These are phyloP conservation scores for Chionodraco myersi DNA, from an alignment of 2,113 vertebrate genomes.

Conservation along the genomic window DNA sequence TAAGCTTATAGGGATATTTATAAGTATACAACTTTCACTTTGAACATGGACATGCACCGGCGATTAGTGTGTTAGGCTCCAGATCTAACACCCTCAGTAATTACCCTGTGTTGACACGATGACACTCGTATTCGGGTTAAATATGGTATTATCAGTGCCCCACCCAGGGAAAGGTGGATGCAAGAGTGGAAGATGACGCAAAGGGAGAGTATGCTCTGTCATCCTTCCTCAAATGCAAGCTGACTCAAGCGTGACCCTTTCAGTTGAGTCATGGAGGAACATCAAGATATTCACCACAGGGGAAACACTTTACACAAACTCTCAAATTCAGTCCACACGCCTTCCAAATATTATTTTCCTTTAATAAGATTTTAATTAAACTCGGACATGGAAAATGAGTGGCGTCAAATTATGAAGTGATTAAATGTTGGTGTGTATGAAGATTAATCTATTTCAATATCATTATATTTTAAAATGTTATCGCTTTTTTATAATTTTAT, in stretches of 20 bases:
- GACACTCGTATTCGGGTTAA: slow-evolving; percentile 26
- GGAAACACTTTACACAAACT: slow-evolving; percentile 52
- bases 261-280: slow-evolving; percentile 66
- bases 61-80: neutral
- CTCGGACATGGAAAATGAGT: neutral
- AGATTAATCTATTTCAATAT: neutral
- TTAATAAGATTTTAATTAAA: neutral
- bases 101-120: slow-evolving; percentile 43
- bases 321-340: slow-evolving; percentile 24
- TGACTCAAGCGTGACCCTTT: slow-evolving; percentile 64
- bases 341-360: slow-evolving; percentile 6
- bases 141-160: slow-evolving; percentile 43
- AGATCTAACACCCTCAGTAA: slow-evolving; percentile 42
- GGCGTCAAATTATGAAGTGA: neutral
- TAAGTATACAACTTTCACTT: slow-evolving; percentile 1
- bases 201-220: slow-evolving; percentile 24
- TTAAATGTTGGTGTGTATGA: neutral
- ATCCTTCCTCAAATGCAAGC: slow-evolving; percentile 56
- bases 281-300: slow-evolving; percentile 62
- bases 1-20: slow-evolving; percentile 42
- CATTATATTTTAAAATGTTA: neutral
- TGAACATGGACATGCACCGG: neutral
- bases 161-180: slow-evolving; percentile 42
- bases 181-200: slow-evolving; percentile 7
- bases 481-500: too few species aligned